Percentiles rank a stretch among this genome's conserved stretches.
Evolutionary conservation across 2,797 vertebrate species (phyloP).

Genomic region (Tapirus indicus): DNA sequence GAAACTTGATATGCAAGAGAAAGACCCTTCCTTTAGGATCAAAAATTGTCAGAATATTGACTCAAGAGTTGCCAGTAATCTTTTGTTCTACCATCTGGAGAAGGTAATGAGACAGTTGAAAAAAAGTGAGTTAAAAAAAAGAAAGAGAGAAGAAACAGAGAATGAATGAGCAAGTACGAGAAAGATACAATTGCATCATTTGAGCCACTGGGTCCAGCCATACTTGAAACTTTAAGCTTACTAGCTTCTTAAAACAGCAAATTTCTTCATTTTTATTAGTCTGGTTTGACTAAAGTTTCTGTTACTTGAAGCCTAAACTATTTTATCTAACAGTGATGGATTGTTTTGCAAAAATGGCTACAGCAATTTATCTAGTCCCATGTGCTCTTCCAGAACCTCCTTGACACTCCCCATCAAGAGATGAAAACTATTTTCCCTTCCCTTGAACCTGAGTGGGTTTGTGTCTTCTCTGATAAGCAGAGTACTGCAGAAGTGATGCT

Average conservation of each 20-base stretch:
- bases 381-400: neutral
- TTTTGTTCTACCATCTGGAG: neutral
- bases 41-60: neutral
- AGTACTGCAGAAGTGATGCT: neutral
- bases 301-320: neutral
- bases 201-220: neutral
- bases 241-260: neutral
- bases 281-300: neutral
- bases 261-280: neutral
- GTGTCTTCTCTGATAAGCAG: neutral
- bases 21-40: neutral
- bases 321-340: neutral
- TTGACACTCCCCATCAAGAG: neutral
- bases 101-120: neutral
- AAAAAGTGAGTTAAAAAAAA: neutral
- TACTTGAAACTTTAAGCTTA: neutral
- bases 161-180: neutral
- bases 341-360: neutral
- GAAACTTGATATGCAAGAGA: neutral
- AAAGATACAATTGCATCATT: neutral
- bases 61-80: neutral
- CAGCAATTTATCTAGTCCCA: neutral
- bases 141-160: neutral
- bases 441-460: neutral
- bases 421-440: neutral